These are phyloP conservation scores for Plagiodera versicolora DNA, from an alignment of 2,888 invertebrate species.

Conservation along the genomic window DNA sequence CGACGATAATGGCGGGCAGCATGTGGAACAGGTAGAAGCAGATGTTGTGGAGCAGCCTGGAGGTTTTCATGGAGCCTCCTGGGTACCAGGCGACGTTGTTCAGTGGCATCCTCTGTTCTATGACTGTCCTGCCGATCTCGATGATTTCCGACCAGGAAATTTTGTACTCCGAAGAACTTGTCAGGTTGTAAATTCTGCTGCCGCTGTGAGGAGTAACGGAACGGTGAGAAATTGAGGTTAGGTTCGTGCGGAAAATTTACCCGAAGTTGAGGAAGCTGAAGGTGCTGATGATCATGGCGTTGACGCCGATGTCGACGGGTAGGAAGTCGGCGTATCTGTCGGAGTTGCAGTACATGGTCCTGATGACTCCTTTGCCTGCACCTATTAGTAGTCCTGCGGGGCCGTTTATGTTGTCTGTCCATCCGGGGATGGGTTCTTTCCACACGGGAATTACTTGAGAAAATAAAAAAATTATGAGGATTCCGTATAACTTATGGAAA, in stretches of 20 bases:
- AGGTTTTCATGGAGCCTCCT: conserved; percentile 84
- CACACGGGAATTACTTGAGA: conserved; percentile 78
- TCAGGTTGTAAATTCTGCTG: conserved; percentile 70
- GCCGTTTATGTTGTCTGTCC: conserved; percentile 95
- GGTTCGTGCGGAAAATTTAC: conserved; percentile 48
- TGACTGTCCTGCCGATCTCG: conserved; percentile 74
- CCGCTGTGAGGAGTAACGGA: conserved; percentile 53
- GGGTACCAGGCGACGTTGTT: conserved; percentile 84
- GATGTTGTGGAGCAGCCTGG: conserved; percentile 74
- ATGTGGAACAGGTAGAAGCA: conserved; percentile 87
- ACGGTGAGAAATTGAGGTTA: no score
- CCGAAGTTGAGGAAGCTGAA: conserved; percentile 61
- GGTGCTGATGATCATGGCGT: conserved; percentile 60
- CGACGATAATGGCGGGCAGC: conserved; percentile 85
- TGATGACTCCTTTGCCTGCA: conserved; percentile 85
- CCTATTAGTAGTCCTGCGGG: conserved; percentile 81
- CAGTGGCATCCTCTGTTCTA: conserved; percentile 78
- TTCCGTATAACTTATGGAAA: background rate
- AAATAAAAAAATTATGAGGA: conserved; percentile 5
- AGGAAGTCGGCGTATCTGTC: conserved; percentile 72
- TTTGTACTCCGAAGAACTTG: conserved; percentile 78
- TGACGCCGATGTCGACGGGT: conserved; percentile 81
- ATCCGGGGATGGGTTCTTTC: conserved; percentile 82
- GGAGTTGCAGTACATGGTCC: conserved; percentile 85
- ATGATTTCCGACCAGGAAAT: conserved; percentile 90